Percentiles rank a stretch among this genome's conserved stretches.
These are phyloP conservation scores for Bombus fervidus DNA, from an alignment of 1,140 invertebrate species.

Conservation along the genomic window DNA sequence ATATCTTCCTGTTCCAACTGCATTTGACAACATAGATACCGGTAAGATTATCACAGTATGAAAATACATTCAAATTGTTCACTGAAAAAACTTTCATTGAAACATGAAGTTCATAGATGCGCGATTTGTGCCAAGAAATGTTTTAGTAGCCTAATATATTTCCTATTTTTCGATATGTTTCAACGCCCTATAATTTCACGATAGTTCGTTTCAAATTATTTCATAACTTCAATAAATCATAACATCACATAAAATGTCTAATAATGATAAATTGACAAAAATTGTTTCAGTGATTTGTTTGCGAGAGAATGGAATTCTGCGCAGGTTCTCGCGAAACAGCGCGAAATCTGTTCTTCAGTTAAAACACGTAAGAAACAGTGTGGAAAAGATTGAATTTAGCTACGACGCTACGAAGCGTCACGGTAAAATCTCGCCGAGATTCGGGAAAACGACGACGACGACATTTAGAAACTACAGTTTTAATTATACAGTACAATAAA, in stretches of 20 bases:
- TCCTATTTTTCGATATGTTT: no score
- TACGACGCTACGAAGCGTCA: not conserved
- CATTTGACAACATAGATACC: no score
- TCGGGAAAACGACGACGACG: slow-evolving; percentile 22
- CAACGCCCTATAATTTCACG: no score
- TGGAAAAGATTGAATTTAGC: not conserved
- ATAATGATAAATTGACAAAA: not conserved
- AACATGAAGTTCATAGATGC: no score
- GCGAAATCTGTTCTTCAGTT: slow-evolving; percentile 25
- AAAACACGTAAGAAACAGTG: not conserved
- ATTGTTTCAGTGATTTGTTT: not conserved
- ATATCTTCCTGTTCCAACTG: no score
- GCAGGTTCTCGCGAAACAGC: not conserved
- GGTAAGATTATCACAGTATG: no score
- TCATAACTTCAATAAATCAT: not conserved
- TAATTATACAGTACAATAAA: slow-evolving; percentile 79
- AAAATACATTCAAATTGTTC: no score
- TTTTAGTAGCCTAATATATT: not conserved
- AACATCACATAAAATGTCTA: not conserved
- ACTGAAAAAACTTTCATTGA: no score
- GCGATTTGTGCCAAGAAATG: not conserved
- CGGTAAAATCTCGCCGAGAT: slow-evolving; percentile 15
- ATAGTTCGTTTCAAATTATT: not conserved
- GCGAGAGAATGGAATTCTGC: not conserved
- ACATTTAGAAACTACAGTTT: slow-evolving; percentile 53